Conservation (phyloP, 2,113 vertebrate genomes). For the Acrocephalus kingi region DNA sequence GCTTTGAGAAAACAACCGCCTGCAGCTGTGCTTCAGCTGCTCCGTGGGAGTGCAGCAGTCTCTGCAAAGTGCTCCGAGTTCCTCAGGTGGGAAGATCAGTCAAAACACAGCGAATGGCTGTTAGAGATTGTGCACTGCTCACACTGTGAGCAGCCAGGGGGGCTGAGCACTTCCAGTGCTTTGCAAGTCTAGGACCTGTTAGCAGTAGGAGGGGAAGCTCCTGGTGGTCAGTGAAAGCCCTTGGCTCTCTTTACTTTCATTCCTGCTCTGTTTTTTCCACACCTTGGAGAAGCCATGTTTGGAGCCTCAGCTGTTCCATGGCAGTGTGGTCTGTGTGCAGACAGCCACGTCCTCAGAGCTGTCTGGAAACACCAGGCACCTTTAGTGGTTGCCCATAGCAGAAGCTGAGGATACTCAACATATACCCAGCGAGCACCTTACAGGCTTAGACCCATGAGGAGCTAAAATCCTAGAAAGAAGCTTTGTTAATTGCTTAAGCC, state of each 20-base stretch:
- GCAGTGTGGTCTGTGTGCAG: neutral
- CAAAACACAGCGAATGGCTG: rapidly evolving
- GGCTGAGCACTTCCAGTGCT: neutral
- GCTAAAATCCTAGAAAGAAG: conserved; percentile 4
- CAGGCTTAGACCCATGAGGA: neutral
- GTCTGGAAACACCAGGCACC: neutral
- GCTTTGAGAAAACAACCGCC: neutral
- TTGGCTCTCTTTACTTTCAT: neutral
- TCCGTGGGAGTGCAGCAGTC: neutral
- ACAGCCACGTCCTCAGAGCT: neutral
- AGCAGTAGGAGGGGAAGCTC: neutral
- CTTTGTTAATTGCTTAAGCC: conserved; percentile 8
- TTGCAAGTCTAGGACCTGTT: neutral
- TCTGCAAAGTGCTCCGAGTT: neutral
- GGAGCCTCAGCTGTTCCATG: rapidly evolving
- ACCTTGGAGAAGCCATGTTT: neutral
- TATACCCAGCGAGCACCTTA: neutral
- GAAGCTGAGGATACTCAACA: neutral
- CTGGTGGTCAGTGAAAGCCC: neutral
- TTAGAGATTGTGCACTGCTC: rapidly evolving
- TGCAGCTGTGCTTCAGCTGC: neutral
- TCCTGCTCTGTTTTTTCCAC: neutral
- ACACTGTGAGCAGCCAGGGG: neutral
- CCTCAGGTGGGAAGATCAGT: neutral
- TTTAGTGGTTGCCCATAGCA: neutral